phyloP scores from a whole-genome alignment of 2,113 vertebrate genomes.

The Chaetorhynchus papuensis region DNA sequence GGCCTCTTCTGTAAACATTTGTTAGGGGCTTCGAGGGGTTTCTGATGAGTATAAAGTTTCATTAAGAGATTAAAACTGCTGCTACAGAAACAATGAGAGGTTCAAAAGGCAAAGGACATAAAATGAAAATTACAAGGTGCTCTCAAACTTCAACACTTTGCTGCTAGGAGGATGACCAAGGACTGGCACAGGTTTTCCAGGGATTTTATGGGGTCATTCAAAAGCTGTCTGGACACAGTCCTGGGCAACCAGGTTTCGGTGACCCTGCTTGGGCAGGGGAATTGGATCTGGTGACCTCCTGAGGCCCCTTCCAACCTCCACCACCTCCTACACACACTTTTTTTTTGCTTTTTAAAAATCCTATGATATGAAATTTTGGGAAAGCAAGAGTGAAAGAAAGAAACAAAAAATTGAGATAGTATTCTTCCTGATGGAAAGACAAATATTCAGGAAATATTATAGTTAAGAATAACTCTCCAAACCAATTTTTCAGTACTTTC shows the following conservation, averaged over 20 bases:
- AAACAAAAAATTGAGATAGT: neutral
- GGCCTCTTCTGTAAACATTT: neutral
- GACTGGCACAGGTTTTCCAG: neutral
- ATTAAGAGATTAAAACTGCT: neutral
- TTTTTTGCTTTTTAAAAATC: neutral
- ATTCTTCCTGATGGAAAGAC: neutral
- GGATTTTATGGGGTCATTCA: neutral
- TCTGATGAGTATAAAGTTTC: neutral
- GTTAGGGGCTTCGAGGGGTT: neutral
- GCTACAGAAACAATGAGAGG: neutral
- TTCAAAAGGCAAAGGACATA: neutral
- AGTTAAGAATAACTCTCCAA: neutral
- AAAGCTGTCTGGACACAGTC: neutral
- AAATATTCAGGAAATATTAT: neutral
- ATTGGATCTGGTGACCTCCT: neutral
- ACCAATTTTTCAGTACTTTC: neutral
- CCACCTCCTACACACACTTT: neutral
- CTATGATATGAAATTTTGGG: neutral
- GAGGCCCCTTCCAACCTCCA: neutral
- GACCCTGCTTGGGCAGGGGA: neutral
- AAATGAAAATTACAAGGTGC: neutral
- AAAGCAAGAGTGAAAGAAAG: neutral
- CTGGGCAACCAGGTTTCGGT: neutral
- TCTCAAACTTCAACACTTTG: neutral
- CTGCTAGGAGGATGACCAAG: neutral